A percentile compares a stretch with the other conserved stretches of the same genome.
These are phyloP conservation scores for Misgurnus mizolepis DNA, from an alignment of 2,113 vertebrate species.

Conservation along the genomic window DNA sequence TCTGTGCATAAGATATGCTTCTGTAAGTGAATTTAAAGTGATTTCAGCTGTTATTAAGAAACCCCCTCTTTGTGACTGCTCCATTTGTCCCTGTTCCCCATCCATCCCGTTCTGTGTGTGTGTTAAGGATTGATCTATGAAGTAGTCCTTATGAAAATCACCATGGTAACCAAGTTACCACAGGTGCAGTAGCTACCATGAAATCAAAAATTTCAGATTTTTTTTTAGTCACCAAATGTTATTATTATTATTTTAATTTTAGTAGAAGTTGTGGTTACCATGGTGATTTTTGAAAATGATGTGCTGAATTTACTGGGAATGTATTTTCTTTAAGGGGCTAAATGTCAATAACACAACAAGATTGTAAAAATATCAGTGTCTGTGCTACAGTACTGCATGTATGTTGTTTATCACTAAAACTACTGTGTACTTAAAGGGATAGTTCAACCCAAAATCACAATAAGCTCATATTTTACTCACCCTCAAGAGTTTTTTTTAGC, in stretches of 20 bases:
- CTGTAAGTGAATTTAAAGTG: conserved; percentile 80
- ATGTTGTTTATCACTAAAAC: too few species aligned
- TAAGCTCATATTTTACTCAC: too few species aligned
- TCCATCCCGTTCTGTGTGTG: conserved; percentile 13
- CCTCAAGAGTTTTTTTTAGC: too few species aligned
- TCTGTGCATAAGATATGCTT: conserved; percentile 83
- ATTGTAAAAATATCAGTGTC: background rate
- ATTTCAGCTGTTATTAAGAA: conserved; percentile 67
- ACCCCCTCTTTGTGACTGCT: conserved; percentile 53
- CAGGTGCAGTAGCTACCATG: too few species aligned
- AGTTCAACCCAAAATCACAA: too few species aligned
- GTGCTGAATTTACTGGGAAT: background rate
- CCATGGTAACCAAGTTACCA: background rate
- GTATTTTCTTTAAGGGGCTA: background rate
- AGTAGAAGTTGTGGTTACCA: background rate
- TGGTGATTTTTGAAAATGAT: background rate
- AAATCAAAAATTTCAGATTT: too few species aligned
- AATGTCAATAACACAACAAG: background rate
- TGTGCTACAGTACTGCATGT: too few species aligned
- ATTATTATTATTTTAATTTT: background rate
- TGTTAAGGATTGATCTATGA: background rate
- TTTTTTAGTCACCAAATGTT: too few species aligned
- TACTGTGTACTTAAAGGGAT: too few species aligned
- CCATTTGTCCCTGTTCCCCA: conserved; percentile 34
- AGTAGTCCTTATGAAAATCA: background rate